Conservation (phyloP, 2,113 vertebrate genomes). For the Tetrao urogallus region DNA sequence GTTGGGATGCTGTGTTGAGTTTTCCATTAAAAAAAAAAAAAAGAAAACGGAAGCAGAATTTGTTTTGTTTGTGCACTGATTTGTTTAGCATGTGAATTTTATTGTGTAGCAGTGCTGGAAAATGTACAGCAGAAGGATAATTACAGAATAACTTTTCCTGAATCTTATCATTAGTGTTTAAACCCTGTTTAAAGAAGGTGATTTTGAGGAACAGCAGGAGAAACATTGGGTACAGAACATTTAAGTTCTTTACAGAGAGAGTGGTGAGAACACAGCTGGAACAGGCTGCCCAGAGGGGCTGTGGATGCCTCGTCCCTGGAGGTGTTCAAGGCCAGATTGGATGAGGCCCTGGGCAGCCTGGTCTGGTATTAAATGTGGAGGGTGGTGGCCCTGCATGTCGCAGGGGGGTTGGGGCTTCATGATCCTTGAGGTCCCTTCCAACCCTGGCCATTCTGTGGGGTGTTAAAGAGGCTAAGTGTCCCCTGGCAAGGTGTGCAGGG, state of each 20-base stretch:
- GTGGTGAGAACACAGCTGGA: too few relatives aligned
- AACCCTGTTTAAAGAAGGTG: background rate
- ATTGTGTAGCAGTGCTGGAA: background rate
- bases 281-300: too few relatives aligned
- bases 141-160: too few relatives aligned
- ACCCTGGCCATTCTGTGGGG: background rate
- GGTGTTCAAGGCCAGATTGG: too few relatives aligned
- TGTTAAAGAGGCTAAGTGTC: background rate
- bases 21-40: background rate
- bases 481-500: accelerated
- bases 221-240: background rate
- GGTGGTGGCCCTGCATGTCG: too few relatives aligned
- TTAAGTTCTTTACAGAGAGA: too few relatives aligned
- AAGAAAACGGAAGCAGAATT: accelerated
- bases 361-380: too few relatives aligned
- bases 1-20: background rate
- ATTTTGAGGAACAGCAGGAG: background rate
- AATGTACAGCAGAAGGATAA: background rate
- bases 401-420: too few relatives aligned
- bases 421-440: too few relatives aligned
- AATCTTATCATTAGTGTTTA: background rate
- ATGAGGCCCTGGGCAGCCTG: too few relatives aligned
- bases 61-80: background rate
- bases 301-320: too few relatives aligned
- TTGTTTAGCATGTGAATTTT: background rate